Percentiles rank a stretch among this genome's conserved stretches.
Evolutionary conservation across 2,797 vertebrate species (phyloP).

Genomic region (Notolepis coatsorum): DNA sequence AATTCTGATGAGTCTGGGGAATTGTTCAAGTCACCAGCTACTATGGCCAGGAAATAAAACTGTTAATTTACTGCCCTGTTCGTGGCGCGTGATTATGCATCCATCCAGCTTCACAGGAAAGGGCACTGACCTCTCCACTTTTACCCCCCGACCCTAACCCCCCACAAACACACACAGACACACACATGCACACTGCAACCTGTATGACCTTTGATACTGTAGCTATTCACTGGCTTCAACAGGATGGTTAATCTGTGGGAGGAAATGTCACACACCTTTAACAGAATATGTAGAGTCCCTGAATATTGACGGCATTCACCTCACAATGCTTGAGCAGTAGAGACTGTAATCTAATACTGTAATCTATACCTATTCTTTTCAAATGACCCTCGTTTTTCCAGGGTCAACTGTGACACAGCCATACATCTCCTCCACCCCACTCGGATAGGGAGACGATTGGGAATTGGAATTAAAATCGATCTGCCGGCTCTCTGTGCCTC

Average conservation of each 20-base stretch:
- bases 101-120: not conserved
- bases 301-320: not conserved
- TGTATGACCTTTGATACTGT: conserved; percentile 28
- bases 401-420: conserved; percentile 1
- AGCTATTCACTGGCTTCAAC: conserved; percentile 36
- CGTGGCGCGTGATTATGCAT: conserved; percentile 37
- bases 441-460: conserved; percentile 31
- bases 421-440: conserved; percentile 33
- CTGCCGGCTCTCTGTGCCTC: not conserved
- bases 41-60: too few species aligned
- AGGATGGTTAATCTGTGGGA: conserved; percentile 46
- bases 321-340: not conserved
- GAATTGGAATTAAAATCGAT: conserved; percentile 62
- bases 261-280: not conserved
- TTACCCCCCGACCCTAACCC: too few species aligned
- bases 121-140: not conserved
- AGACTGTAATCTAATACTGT: conserved; percentile 2
- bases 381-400: conserved; percentile 8
- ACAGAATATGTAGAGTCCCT: conserved; percentile 3
- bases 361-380: conserved; percentile 3
- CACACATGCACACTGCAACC: not conserved
- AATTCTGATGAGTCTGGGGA: too few species aligned
- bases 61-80: too few species aligned
- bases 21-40: too few species aligned
- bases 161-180: not conserved